These are phyloP conservation scores for Drosophila helvetica DNA, from an alignment of 2,888 invertebrate genomes.

Conservation along the genomic window DNA sequence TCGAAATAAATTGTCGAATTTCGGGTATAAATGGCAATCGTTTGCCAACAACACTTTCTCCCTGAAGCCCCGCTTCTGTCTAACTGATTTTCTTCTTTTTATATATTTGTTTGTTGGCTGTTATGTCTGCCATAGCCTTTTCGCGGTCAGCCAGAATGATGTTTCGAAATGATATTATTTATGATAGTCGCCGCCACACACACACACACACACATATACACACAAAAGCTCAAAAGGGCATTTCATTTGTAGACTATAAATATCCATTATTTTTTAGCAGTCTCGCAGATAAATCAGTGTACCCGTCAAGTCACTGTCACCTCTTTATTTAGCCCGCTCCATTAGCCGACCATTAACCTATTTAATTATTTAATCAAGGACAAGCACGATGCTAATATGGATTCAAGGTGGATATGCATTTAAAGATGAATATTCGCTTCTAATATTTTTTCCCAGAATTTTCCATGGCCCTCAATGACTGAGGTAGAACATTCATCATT, in stretches of 20 bases:
- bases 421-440: slow-evolving; percentile 8
- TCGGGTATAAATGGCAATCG: slow-evolving; percentile 73
- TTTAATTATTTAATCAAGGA: slow-evolving; percentile 49
- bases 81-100: not conserved
- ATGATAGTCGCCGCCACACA: slow-evolving; percentile 12
- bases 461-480: not conserved
- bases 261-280: slow-evolving; percentile 22
- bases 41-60: slow-evolving; percentile 51
- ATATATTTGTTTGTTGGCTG: not conserved
- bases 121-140: slow-evolving; percentile 1
- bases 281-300: slow-evolving; percentile 22
- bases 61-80: too few species aligned
- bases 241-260: slow-evolving; percentile 30
- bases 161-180: slow-evolving; percentile 28
- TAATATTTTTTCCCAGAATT: not conserved
- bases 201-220: not conserved
- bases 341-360: slow-evolving; percentile 47
- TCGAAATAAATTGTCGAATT: slow-evolving; percentile 77
- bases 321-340: slow-evolving; percentile 25
- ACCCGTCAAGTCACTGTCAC: slow-evolving; percentile 7
- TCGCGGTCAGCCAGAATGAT: slow-evolving; percentile 31
- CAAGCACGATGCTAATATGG: slow-evolving; percentile 24
- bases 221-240: slow-evolving; percentile 2
- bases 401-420: slow-evolving; percentile 22
- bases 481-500: not conserved